phyloP scores from a whole-genome alignment of 2,888 invertebrate species.

The Emmelina monodactyla region DNA sequence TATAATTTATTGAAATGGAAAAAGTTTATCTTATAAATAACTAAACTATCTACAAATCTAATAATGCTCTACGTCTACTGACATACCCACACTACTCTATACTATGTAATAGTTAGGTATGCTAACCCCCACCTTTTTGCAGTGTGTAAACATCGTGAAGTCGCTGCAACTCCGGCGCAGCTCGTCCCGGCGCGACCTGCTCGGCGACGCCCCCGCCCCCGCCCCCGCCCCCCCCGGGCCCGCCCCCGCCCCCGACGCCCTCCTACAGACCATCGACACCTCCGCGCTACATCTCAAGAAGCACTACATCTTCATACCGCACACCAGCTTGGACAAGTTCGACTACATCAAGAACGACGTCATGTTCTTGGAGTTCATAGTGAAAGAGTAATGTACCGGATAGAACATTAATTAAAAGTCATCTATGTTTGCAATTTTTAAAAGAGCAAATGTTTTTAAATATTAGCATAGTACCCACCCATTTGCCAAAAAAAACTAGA shows the following conservation, averaged over 20 bases:
- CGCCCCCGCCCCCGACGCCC: conserved; percentile 22
- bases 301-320: conserved; percentile 73
- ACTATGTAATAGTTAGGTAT: no score
- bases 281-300: conserved; percentile 42
- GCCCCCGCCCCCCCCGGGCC: conserved; percentile 10
- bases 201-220: conserved; percentile 30
- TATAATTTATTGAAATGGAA: no score
- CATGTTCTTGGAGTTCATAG: conserved; percentile 68
- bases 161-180: conserved; percentile 58
- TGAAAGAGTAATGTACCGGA: conserved; percentile 30
- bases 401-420: no score
- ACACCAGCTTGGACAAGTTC: conserved; percentile 67
- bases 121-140: conserved; percentile 13
- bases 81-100: no score
- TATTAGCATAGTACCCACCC: no score
- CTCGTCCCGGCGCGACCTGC: conserved; percentile 43
- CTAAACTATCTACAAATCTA: no score
- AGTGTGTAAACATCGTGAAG: conserved; percentile 72
- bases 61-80: no score
- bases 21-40: no score
- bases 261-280: conserved; percentile 35
- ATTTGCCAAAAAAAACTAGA: no score
- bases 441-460: no score
- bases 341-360: conserved; percentile 68
- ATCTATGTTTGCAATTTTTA: no score